These are phyloP conservation scores for Anthopleura sola DNA, from an alignment of 64 coral and sea anemone genomes.

Conservation along the genomic window DNA sequence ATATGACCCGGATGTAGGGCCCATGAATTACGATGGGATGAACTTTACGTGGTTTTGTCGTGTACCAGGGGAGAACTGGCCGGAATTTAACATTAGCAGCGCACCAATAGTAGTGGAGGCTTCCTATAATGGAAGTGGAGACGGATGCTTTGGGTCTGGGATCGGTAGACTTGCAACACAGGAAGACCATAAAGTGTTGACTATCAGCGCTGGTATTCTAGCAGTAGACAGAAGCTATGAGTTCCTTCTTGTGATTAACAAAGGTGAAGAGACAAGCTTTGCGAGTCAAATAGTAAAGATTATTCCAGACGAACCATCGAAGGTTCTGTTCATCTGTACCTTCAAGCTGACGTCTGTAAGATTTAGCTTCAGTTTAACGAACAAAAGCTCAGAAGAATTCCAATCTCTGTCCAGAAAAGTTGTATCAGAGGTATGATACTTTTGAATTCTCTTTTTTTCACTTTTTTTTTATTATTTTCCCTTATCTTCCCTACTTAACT, in stretches of 20 bases:
- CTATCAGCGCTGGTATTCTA: conserved; percentile 31
- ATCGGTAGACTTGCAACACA: neutral
- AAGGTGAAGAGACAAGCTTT: conserved; percentile 11
- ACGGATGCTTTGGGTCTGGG: conserved; percentile 58
- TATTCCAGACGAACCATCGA: conserved; percentile 29
- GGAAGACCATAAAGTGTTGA: neutral
- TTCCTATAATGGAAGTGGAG: neutral
- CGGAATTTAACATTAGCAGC: neutral
- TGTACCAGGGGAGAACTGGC: conserved; percentile 18
- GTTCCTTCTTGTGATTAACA: conserved; percentile 31
- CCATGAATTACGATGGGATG: conserved; percentile 10
- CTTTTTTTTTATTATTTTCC: too few relatives aligned
- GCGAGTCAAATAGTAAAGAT: conserved; percentile 17
- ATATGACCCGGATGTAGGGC: conserved; percentile 40
- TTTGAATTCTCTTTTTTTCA: too few relatives aligned
- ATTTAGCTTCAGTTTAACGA: neutral
- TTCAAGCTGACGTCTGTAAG: conserved; percentile 1
- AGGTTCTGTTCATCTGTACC: neutral
- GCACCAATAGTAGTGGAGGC: conserved; percentile 5
- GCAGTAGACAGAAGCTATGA: conserved; percentile 37
- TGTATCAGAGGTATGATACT: neutral
- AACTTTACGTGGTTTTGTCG: conserved; percentile 58
- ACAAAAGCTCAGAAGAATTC: neutral
- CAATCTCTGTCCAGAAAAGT: neutral
- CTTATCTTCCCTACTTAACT: too few relatives aligned